These are phyloP conservation scores for Collichthys lucidus DNA, from an alignment of 2,113 vertebrate genomes.

Conservation along the genomic window DNA sequence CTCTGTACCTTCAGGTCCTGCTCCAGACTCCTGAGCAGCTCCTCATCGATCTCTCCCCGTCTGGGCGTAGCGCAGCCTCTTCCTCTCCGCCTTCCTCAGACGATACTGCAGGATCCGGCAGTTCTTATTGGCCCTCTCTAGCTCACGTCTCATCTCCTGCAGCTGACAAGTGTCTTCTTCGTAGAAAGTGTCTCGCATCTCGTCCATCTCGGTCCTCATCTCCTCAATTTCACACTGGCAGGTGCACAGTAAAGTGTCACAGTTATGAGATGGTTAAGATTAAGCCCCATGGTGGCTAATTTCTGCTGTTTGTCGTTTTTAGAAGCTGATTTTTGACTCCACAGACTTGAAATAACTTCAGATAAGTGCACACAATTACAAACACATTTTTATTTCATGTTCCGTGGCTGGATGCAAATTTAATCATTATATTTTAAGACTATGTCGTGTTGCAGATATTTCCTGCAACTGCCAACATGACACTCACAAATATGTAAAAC, in stretches of 20 bases:
- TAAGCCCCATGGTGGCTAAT: neutral
- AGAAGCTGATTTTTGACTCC: neutral
- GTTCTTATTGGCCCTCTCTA: slow-evolving; percentile 98
- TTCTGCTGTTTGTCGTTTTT: neutral
- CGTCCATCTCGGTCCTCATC: slow-evolving; percentile 97
- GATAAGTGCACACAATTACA: neutral
- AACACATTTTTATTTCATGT: neutral
- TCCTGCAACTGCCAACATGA: slow-evolving; percentile 2
- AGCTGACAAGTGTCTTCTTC: slow-evolving; percentile 98
- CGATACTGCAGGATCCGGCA: slow-evolving; percentile 98
- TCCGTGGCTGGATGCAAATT: neutral
- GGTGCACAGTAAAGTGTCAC: slow-evolving; percentile 17
- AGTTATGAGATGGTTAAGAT: neutral
- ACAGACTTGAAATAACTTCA: neutral
- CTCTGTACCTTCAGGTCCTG: slow-evolving; percentile 94
- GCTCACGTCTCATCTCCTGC: slow-evolving; percentile 96
- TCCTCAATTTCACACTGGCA: slow-evolving; percentile 93
- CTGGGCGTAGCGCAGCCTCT: slow-evolving; percentile 92
- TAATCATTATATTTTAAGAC: neutral
- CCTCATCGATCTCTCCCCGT: slow-evolving; percentile 94
- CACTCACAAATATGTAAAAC: neutral
- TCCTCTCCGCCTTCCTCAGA: slow-evolving; percentile 96
- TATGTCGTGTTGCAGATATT: neutral
- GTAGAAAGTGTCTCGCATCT: slow-evolving; percentile 98
- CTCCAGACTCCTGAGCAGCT: slow-evolving; percentile 95